Evolutionary conservation across 1,140 invertebrate genomes (phyloP), one percentile per base, ranked within the genome.

Genomic region (Eumaeus atala): DNA sequence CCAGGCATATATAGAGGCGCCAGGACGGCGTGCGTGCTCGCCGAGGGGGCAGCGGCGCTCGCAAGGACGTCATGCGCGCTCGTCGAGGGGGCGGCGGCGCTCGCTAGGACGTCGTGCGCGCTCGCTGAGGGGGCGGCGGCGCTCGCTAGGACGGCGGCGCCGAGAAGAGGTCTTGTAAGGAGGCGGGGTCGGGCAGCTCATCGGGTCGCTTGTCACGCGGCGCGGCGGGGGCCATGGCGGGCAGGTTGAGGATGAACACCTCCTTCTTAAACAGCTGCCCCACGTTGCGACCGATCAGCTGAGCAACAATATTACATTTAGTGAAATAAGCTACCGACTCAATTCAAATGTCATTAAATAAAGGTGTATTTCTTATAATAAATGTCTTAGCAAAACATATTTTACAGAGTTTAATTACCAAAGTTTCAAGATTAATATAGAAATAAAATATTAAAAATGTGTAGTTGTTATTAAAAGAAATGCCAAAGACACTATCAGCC

Each of bases 221-320:
- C n/a, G n/a, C n/a, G 21, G 21, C 21, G 21, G 21, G 21, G 2
- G 21, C 90, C 79, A 91, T 91, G 3, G 90, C 87, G 1, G 95
- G 95, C 66, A 97, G 86, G 80, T 96, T 92, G 54, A 92, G 90
- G 60, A 96, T 96, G 77, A 92, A 93, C 0, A 95, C 92, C 86
- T 96, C 94, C 67, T 95, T 94, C 48, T 93, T 93, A 75, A 96
- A 96, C 44, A 95, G 85, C 81, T 97, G 93, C 33, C 95, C 94
- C 8, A 95, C 90, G 79, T 92, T 95, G 70, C 92, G 90, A 1
- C 93, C 94, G 56, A 95, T 93, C 58, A 95, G 88, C 91, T 95
- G 84, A 12, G 74, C 77, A 14, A 36, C 16, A 17, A n/a, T 14
- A 16, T 18, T 48, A 12, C 11, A 3, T 18, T 12, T 16, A 12